These are phyloP conservation scores for Brachionus asplanchnoidis DNA, from an alignment of 1,140 invertebrate genomes.

Conservation along the genomic window DNA sequence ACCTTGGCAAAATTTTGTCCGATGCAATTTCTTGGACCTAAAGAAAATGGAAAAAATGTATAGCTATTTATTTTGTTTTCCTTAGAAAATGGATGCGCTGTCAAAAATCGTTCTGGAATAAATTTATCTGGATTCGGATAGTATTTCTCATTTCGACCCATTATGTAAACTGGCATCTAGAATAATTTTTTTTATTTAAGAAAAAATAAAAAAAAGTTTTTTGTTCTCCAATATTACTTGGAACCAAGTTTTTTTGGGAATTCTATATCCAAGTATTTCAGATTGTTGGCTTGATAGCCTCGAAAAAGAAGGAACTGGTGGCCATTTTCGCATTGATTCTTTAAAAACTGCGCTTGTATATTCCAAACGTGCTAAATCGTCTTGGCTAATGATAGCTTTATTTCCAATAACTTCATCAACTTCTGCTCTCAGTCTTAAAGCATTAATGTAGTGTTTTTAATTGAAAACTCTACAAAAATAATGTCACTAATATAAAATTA, in stretches of 20 bases:
- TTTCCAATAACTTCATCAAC: not conserved
- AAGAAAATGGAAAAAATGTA: constrained; percentile 27
- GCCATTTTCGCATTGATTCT: constrained; percentile 17
- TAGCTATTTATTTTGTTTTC: constrained; percentile 23
- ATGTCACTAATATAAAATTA: not conserved
- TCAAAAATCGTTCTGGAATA: not conserved
- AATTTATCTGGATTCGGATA: not conserved
- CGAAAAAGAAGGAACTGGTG: constrained; percentile 1
- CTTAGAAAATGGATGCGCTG: not conserved
- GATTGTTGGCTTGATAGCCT: not conserved
- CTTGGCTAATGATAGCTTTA: not conserved
- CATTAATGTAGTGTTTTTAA: not conserved
- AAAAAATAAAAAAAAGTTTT: not conserved
- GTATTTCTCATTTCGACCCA: not conserved
- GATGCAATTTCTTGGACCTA: constrained; percentile 28
- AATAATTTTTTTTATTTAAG: not conserved
- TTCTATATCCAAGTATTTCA: not conserved
- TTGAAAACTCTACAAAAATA: not conserved
- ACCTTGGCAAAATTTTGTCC: constrained; percentile 41
- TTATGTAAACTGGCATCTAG: not conserved
- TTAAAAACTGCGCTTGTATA: constrained; percentile 25
- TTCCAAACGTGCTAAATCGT: not conserved
- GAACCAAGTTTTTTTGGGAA: not conserved
- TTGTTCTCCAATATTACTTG: not conserved
- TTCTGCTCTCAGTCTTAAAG: not conserved